phyloP scores from a whole-genome alignment of 2,888 invertebrate genomes.

The Julus scanicus region DNA sequence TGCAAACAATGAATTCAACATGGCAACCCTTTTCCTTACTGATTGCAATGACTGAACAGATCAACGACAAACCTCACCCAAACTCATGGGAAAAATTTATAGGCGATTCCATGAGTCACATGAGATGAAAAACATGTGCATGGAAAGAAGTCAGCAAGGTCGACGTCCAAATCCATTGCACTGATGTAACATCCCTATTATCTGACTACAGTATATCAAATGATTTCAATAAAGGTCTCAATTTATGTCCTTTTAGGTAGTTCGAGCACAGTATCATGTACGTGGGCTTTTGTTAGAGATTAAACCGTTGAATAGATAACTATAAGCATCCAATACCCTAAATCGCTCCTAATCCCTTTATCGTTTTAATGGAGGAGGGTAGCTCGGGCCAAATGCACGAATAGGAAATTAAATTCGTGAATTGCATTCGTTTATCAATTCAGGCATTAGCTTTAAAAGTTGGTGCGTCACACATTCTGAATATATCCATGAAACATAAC shows the following conservation, averaged over 20 bases:
- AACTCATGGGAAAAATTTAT: background rate
- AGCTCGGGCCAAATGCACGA: background rate
- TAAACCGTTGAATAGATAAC: background rate
- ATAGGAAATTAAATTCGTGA: conserved; percentile 28
- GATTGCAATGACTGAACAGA: too few species aligned
- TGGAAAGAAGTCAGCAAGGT: background rate
- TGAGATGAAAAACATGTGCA: background rate
- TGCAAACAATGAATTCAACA: too few species aligned
- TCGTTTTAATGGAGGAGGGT: background rate
- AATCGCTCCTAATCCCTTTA: background rate
- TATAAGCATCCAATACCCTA: background rate
- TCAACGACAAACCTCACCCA: background rate
- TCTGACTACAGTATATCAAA: background rate
- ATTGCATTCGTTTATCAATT: conserved; percentile 12
- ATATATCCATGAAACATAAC: background rate
- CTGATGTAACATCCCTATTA: background rate
- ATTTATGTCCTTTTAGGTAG: background rate
- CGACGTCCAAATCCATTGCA: background rate
- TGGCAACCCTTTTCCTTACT: too few species aligned
- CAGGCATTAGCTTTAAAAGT: background rate
- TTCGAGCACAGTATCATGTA: background rate
- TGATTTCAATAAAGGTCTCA: background rate
- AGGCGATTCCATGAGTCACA: background rate
- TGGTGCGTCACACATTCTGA: background rate
- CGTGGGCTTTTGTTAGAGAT: background rate